These are phyloP conservation scores for Novumbra hubbsi DNA, from an alignment of 2,797 vertebrate species.

Conservation along the genomic window DNA sequence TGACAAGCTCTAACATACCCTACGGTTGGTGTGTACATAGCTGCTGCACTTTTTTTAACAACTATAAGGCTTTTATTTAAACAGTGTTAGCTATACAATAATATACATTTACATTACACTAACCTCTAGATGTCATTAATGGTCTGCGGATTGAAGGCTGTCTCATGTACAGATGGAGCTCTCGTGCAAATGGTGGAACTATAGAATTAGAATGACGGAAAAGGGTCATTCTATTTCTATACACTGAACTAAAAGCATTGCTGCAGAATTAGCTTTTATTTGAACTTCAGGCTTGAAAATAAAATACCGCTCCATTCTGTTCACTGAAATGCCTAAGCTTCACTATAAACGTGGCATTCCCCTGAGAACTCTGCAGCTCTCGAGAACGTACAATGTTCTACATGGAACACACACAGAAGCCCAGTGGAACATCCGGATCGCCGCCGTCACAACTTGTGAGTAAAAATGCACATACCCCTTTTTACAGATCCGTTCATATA, in stretches of 20 bases:
- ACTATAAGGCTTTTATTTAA: constrained; percentile 81
- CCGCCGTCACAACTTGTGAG: constrained; percentile 37
- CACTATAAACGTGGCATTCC: constrained; percentile 65
- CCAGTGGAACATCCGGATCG: constrained; percentile 33
- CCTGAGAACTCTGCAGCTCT: constrained; percentile 28
- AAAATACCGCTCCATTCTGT: constrained; percentile 60
- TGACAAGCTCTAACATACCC: constrained; percentile 68
- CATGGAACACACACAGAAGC: constrained; percentile 47
- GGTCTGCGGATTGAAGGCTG: constrained; percentile 54
- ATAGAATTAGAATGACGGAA: constrained; percentile 5
- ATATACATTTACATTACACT: constrained; percentile 69
- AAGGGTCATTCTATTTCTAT: not conserved
- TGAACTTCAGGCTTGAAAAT: constrained; percentile 59
- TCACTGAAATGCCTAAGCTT: constrained; percentile 65
- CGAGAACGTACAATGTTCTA: constrained; percentile 50
- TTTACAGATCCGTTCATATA: constrained; percentile 43
- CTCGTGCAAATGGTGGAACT: constrained; percentile 58
- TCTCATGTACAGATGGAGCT: constrained; percentile 70
- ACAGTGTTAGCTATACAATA: constrained; percentile 81
- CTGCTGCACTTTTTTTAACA: constrained; percentile 66
- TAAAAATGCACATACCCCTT: constrained; percentile 35
- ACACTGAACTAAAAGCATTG: constrained; percentile 49
- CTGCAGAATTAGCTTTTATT: constrained; percentile 64
- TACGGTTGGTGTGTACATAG: constrained; percentile 74
- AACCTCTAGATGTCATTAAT: constrained; percentile 54